Conservation (phyloP, 2,797 vertebrate species). For the Coendou prehensilis region DNA sequence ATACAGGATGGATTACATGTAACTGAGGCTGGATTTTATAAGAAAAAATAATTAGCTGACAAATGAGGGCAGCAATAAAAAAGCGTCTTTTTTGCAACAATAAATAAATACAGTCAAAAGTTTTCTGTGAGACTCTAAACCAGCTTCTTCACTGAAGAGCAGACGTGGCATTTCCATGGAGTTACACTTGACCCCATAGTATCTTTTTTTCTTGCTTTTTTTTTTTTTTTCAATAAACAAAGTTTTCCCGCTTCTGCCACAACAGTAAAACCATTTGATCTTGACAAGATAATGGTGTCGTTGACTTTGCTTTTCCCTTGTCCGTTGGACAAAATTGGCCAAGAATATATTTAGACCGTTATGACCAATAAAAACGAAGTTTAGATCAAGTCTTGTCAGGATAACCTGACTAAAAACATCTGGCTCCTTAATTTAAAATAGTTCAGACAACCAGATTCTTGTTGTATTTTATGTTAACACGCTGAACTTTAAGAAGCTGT, state of each 20-base stretch:
- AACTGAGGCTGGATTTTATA: conserved; percentile 89
- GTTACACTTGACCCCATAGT: conserved; percentile 90
- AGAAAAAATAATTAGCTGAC: conserved; percentile 93
- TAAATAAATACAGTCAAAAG: conserved; percentile 93
- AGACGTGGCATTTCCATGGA: conserved; percentile 92
- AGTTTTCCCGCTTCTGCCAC: conserved; percentile 91
- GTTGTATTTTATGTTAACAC: conserved; percentile 89
- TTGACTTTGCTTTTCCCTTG: conserved; percentile 90
- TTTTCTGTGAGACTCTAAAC: conserved; percentile 92
- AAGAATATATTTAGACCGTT: conserved; percentile 89
- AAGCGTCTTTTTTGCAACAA: conserved; percentile 94
- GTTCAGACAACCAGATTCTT: conserved; percentile 93
- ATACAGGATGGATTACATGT: conserved; percentile 91
- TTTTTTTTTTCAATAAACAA: conserved; percentile 88
- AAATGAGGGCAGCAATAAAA: conserved; percentile 93
- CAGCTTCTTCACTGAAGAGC: conserved; percentile 92
- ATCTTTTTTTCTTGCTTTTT: conserved; percentile 89
- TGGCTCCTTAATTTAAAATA: conserved; percentile 91
- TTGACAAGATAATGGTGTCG: conserved; percentile 91
- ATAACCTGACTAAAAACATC: conserved; percentile 91
- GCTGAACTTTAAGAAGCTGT: conserved; percentile 95
- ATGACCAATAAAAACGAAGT: conserved; percentile 91
- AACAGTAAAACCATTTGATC: conserved; percentile 91
- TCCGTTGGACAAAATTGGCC: conserved; percentile 93
- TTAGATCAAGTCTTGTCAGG: conserved; percentile 91